A percentile compares a stretch with the other conserved stretches of the same genome.
phyloP scores from a whole-genome alignment of 2,113 vertebrate genomes.

The Gymnobelideus leadbeateri region DNA sequence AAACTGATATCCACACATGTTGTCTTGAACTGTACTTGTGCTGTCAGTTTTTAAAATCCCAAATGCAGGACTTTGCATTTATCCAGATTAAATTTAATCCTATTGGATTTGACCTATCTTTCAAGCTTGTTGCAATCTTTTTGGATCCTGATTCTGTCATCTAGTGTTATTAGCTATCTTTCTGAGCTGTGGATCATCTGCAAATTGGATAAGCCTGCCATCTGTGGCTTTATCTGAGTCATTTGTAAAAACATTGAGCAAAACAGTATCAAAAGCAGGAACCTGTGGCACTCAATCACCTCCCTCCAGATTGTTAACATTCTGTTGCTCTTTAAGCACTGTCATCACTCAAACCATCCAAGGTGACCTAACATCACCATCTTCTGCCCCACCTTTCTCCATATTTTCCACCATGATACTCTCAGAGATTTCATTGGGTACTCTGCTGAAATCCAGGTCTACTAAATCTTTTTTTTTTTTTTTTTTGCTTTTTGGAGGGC shows the following conservation, averaged over 20 bases:
- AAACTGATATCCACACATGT: neutral
- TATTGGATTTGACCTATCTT: neutral
- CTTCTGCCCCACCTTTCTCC: neutral
- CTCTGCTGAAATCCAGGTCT: neutral
- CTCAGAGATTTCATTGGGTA: neutral
- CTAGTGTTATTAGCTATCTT: neutral
- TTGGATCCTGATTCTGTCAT: neutral
- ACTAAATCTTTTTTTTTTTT: neutral
- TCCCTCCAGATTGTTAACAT: neutral
- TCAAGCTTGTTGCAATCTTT: neutral
- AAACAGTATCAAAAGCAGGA: neutral
- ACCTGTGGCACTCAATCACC: neutral
- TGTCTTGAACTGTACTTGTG: neutral
- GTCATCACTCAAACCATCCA: neutral
- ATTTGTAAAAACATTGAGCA: neutral
- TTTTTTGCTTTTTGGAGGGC: no score
- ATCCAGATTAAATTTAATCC: conserved; percentile 10
- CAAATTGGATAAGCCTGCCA: conserved; percentile 5
- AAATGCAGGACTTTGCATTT: neutral
- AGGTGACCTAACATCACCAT: neutral
- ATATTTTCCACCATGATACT: neutral
- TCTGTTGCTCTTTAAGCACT: neutral
- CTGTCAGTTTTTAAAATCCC: neutral
- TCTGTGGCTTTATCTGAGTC: neutral
- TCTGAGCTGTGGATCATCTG: neutral